Conservation (phyloP, 1,140 invertebrate genomes). For the Probaryconus sp. region DNA sequence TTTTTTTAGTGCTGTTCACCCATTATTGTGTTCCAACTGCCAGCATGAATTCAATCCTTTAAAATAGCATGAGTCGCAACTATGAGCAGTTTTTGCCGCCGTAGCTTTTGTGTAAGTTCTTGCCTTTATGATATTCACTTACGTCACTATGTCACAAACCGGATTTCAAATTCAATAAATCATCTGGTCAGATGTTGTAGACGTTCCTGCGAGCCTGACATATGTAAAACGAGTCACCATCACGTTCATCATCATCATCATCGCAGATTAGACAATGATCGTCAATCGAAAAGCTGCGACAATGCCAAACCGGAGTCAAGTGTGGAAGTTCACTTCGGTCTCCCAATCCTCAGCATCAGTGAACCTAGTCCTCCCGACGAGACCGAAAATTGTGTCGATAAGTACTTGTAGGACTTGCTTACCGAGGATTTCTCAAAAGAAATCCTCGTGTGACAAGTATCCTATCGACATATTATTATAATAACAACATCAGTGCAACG, state of each 20-base stretch:
- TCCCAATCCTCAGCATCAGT: conserved; percentile 86
- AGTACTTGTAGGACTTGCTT: conserved; percentile 77
- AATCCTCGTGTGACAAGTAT: conserved; percentile 73
- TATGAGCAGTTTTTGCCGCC: too few relatives aligned
- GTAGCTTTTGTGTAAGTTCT: too few relatives aligned
- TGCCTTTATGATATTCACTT: too few relatives aligned
- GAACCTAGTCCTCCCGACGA: conserved; percentile 87
- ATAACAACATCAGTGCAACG: conserved; percentile 2
- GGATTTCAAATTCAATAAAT: too few relatives aligned
- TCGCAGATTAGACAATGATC: conserved; percentile 62
- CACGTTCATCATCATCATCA: conserved; percentile 64
- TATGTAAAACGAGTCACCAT: conserved; percentile 49
- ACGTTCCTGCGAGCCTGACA: conserved; percentile 69
- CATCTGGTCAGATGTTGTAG: conserved; percentile 65
- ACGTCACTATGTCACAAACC: too few relatives aligned
- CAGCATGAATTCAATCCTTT: too few relatives aligned
- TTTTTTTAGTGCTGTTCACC: too few relatives aligned
- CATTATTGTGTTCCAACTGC: too few relatives aligned
- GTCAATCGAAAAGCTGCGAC: conserved; percentile 72
- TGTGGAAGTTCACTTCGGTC: conserved; percentile 81
- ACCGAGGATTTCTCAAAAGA: conserved; percentile 75
- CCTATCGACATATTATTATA: conserved; percentile 4
- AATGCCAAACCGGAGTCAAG: conserved; percentile 61
- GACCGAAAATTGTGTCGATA: conserved; percentile 76
- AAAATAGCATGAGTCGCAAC: too few relatives aligned